Percentiles rank a stretch among this genome's conserved stretches.
phyloP scores from a whole-genome alignment of 1,140 invertebrate species.

The Tetranychus cinnabarinus region DNA sequence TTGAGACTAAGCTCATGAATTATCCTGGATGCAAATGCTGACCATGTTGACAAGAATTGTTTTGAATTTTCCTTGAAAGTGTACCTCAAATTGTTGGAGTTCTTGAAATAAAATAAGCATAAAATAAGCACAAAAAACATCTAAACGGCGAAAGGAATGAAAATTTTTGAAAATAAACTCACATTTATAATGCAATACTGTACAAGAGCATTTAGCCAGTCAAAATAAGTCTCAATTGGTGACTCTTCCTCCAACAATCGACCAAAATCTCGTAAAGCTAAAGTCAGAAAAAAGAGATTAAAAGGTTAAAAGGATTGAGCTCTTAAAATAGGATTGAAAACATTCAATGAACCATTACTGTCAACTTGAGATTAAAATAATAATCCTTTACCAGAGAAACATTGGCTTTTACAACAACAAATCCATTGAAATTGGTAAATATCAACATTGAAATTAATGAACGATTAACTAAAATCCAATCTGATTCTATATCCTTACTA shows the following conservation, averaged over 20 bases:
- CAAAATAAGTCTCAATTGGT: slow-evolving; percentile 24
- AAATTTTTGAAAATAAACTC: slow-evolving; percentile 4
- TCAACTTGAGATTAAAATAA: too few relatives aligned
- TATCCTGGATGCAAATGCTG: slow-evolving; percentile 25
- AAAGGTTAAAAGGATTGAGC: background rate
- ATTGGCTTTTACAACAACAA: too few relatives aligned
- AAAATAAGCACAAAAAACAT: background rate
- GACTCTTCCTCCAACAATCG: slow-evolving; percentile 24
- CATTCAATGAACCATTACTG: too few relatives aligned
- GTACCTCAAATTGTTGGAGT: background rate
- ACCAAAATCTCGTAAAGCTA: slow-evolving; percentile 27
- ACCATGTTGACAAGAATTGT: slow-evolving; percentile 28
- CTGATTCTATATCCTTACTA: too few relatives aligned
- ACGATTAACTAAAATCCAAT: too few relatives aligned
- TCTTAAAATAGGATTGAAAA: too few relatives aligned
- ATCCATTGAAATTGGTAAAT: too few relatives aligned
- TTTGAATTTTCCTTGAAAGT: background rate
- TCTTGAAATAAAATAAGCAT: background rate
- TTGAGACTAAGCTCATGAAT: slow-evolving; percentile 29
- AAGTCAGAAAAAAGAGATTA: background rate
- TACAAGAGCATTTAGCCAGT: slow-evolving; percentile 27
- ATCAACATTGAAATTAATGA: too few relatives aligned
- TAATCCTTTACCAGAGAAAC: too few relatives aligned
- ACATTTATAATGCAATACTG: slow-evolving; percentile 25
- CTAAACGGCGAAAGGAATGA: background rate